Evolutionary conservation across 2,113 vertebrate genomes (phyloP).

Genomic region (Calyptomena viridis): DNA sequence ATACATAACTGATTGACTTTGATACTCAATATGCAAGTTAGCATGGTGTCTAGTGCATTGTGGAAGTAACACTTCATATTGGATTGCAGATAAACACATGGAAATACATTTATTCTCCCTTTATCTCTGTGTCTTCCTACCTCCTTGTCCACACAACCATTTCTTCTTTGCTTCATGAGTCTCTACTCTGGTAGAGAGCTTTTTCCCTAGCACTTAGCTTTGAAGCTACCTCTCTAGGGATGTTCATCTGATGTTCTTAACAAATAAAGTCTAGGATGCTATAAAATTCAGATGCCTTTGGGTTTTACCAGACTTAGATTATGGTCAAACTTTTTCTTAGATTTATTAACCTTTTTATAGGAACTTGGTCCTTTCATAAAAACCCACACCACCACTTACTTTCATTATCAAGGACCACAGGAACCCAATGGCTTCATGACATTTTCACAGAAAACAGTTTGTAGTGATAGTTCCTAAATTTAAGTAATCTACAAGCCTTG

Average conservation of each 20-base stretch:
- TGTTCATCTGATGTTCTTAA: background rate
- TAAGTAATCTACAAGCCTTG: background rate
- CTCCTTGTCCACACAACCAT: background rate
- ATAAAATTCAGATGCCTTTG: background rate
- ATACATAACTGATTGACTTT: background rate
- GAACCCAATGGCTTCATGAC: constrained; percentile 11
- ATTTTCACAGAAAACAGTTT: constrained; percentile 12
- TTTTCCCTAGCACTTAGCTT: background rate
- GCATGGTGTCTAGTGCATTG: background rate
- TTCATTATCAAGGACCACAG: constrained; percentile 11
- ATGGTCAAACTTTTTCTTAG: background rate
- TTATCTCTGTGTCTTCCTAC: background rate
- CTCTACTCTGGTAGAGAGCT: background rate
- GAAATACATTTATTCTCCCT: background rate
- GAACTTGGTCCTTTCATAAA: background rate
- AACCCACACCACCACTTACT: background rate
- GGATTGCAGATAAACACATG: background rate
- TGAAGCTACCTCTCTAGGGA: background rate
- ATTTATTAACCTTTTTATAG: constrained; percentile 1
- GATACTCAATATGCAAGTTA: background rate
- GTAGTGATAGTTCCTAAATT: background rate
- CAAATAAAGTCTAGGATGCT: background rate
- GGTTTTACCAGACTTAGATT: background rate
- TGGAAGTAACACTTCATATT: background rate
- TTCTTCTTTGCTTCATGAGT: background rate